These are phyloP conservation scores for Danio aesculapii DNA, from an alignment of 2,797 vertebrate genomes.

Conservation along the genomic window DNA sequence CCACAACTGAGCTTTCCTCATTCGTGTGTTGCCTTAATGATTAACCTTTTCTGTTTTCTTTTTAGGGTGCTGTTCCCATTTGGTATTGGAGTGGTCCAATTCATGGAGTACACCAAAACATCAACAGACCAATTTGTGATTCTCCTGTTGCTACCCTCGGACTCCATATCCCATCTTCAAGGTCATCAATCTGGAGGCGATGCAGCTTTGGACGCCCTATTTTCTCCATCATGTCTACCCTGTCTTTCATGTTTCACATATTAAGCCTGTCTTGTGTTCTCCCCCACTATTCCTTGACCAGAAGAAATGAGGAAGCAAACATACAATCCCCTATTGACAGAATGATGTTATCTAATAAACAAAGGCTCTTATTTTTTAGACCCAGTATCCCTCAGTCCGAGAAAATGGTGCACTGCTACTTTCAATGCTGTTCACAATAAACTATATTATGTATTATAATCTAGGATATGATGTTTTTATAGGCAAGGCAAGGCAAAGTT, in stretches of 20 bases:
- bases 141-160: too few species aligned
- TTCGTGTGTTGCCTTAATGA: too few species aligned
- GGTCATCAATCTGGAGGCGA: not conserved
- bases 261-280: not conserved
- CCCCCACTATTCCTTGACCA: constrained; percentile 68
- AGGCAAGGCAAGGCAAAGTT: too few species aligned
- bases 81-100: too few species aligned
- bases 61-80: too few species aligned
- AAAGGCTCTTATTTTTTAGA: constrained; percentile 69
- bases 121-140: too few species aligned
- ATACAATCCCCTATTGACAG: constrained; percentile 78
- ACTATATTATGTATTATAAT: too few species aligned
- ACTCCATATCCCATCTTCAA: not conserved
- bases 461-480: too few species aligned
- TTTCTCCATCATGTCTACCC: not conserved
- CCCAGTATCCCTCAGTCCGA: constrained; percentile 65
- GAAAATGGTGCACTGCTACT: not conserved
- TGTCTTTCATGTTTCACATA: not conserved
- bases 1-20: too few species aligned
- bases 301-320: constrained; percentile 68
- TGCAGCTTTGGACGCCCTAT: not conserved
- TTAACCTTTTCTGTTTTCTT: too few species aligned
- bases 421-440: not conserved
- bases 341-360: constrained; percentile 84
- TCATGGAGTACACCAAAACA: too few species aligned